Base-by-base conservation (phyloP, 1,140 invertebrate genomes). In the Brachionus koreanus region DNA sequence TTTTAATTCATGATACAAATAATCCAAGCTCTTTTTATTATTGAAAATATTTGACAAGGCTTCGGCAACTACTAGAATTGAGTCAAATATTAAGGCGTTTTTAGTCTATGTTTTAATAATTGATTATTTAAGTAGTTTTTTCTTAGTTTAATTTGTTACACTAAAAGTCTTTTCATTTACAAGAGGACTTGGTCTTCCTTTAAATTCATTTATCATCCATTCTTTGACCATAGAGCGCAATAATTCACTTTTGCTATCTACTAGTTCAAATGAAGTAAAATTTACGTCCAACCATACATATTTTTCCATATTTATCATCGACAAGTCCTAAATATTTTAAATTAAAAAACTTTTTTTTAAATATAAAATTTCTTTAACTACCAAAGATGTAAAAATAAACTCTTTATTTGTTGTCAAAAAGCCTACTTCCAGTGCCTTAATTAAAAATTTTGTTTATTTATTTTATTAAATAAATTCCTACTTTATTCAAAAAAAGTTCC, bases 331-430 rank as follows among this genome's bases (percentile, higher is more conserved):
- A 67, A 35, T 13, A 67, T 16, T 13, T 29, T 2, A 57, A 25
- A 9, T 57, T 19, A 57, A 57, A 57, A 9, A 57, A 9, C 6
- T 29, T 2, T 29, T 4, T 25, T 57, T 6, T 19, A 23, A 57
- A 13, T 46, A 13, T 16, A 23, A 57, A 57, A 23, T 9, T 1
- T 25, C 19, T 23, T 7, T 9, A 19, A 3, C 19, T 57, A 57
- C 49, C 49, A 57, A 23, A 57, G 49, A 25, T 19, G 49, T 57
- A 19, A 67, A 67, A n/a, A 67, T 13, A 33, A 67, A 67, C 7
- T 67, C 63, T 67, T 67, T 67, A 67, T 67, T 16, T 67, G 29
- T 67, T 29, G 25, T 67, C 9, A 67, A 67, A 67, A 67, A 37
- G 16, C 63, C 63, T 33, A 67, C 63, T 67, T 67, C 49, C 16